Evolutionary conservation across 2,797 vertebrate genomes (phyloP), one percentile per base, ranked within the genome.

Genomic region (Benthosema pterotum): DNA sequence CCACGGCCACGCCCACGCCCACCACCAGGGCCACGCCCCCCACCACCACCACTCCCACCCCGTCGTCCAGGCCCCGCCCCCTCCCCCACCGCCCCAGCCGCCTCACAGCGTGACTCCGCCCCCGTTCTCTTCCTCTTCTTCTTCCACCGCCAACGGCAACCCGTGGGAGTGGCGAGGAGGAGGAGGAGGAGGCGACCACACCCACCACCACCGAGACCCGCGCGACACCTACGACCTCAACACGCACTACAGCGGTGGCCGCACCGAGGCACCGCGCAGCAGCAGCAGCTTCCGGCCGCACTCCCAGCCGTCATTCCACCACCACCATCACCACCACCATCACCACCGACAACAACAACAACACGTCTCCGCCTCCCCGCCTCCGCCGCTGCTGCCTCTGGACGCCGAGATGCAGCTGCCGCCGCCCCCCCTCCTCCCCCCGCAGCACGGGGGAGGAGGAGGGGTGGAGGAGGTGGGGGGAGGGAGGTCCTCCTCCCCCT

Each of bases 1-100:
- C n/a, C 63, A 96, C 96, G 0, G 94, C 97, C 95, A 97, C 0
- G 96, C 96, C 0, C 96, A 97, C 0, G 95, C 94, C 0, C 92
- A 94, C 0, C 95, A 95, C 46, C 96, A 97, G 0, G 95, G 94
- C 0, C 92, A 94, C 0, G 95, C 95, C 46, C 91, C 11, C 62
- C 85, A 32, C 28, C 28, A 32, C 28, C 5, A 94, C 0, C 92
- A 94, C 0, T 95, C 95, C 45, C 94, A 96, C 72, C 96, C 96
- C 0, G 90, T 97, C 0, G 94, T 96, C 3, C 95, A 94, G 60
- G 86, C 93, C 7, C 90, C 92, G 0, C 86, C 93, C 0, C 48
- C 93, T 87, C 1, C 91, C 9, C 61, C 85, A 9, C 7, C 32
- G 0, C 8, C 32, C 32, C 32, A 9, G 7, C 25, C 25, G 25